These are phyloP conservation scores for Tapirus indicus DNA, from an alignment of 2,797 vertebrate genomes.

Conservation along the genomic window DNA sequence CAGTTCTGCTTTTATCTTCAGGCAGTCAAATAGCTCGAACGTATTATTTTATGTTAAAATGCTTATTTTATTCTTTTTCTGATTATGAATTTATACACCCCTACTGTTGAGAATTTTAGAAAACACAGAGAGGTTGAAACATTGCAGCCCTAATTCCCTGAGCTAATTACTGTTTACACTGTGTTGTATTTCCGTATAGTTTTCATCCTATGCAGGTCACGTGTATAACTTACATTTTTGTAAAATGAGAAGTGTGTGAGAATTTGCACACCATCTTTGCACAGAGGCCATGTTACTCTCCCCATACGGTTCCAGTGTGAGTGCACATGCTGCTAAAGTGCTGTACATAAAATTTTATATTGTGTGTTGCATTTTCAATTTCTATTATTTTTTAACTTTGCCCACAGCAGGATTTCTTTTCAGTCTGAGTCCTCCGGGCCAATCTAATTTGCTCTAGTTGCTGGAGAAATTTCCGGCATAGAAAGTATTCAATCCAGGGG, in stretches of 20 bases:
- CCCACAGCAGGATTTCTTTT: conserved; percentile 48
- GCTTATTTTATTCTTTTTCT: conserved; percentile 17
- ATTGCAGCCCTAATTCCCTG: not conserved
- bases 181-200: not conserved
- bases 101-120: not conserved
- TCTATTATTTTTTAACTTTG: conserved; percentile 57
- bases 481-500: not conserved
- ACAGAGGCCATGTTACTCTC: not conserved
- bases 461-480: conserved; percentile 24
- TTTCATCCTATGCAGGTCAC: not conserved
- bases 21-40: conserved; percentile 8
- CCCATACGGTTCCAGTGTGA: not conserved
- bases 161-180: conserved; percentile 32
- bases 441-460: conserved; percentile 58
- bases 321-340: not conserved
- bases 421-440: conserved; percentile 37
- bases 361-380: not conserved
- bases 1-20: conserved; percentile 25
- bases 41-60: conserved; percentile 37
- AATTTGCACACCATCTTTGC: not conserved
- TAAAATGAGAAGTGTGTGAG: not conserved
- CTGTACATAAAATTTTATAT: not conserved
- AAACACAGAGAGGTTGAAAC: conserved; percentile 45
- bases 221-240: not conserved
- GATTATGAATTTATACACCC: not conserved